These are phyloP conservation scores for Gymnosoma rotundatum DNA, from an alignment of 2,888 invertebrate species.

Conservation along the genomic window DNA sequence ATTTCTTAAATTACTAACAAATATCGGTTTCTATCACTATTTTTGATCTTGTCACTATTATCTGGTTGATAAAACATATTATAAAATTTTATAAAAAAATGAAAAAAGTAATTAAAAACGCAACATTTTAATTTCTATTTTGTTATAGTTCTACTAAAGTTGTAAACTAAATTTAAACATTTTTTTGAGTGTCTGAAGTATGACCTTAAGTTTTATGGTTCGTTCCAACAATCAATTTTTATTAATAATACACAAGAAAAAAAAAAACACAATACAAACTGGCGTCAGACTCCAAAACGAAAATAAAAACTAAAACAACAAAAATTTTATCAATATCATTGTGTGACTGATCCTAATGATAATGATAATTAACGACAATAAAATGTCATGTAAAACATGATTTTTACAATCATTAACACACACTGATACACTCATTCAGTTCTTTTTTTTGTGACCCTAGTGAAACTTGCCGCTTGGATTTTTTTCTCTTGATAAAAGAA, in stretches of 20 bases:
- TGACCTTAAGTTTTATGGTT: not conserved
- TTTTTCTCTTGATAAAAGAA: constrained; percentile 30
- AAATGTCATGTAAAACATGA: constrained; percentile 70
- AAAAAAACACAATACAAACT: constrained; percentile 24
- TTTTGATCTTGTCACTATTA: too few relatives aligned
- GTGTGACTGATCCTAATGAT: constrained; percentile 71
- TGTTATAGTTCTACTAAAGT: too few relatives aligned
- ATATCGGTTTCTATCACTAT: too few relatives aligned
- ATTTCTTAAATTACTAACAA: too few relatives aligned
- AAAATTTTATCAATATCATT: constrained; percentile 53
- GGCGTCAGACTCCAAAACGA: constrained; percentile 47
- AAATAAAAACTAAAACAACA: constrained; percentile 5
- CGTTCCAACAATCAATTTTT: constrained; percentile 14
- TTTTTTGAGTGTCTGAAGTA: not conserved
- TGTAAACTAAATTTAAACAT: not conserved
- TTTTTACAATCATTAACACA: constrained; percentile 65
- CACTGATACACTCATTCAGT: constrained; percentile 35
- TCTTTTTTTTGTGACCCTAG: not conserved
- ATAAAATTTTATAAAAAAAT: too few relatives aligned
- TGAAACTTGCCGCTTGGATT: not conserved
- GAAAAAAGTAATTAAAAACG: too few relatives aligned
- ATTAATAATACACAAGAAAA: not conserved
- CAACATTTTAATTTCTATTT: too few relatives aligned
- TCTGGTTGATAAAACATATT: too few relatives aligned
- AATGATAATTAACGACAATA: constrained; percentile 70